phyloP scores from a whole-genome alignment of 2,113 vertebrate species.

The Caloenas nicobarica region DNA sequence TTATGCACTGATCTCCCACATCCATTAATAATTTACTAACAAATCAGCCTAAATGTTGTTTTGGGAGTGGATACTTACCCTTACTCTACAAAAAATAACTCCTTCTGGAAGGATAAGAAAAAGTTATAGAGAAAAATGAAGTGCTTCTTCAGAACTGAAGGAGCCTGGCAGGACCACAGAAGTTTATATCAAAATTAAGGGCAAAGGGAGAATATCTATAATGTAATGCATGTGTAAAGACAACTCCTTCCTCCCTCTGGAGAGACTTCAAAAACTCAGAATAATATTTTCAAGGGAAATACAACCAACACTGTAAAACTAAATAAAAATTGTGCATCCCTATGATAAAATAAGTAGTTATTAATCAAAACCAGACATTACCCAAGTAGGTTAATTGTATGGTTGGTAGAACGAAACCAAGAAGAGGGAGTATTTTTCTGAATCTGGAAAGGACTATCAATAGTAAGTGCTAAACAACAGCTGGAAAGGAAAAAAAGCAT shows the following conservation, averaged over 20 bases:
- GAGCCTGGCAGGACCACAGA: background rate
- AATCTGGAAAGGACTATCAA: background rate
- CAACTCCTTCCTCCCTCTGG: background rate
- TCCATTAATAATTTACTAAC: background rate
- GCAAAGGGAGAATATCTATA: background rate
- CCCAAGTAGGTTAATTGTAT: constrained; percentile 10
- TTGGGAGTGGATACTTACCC: background rate
- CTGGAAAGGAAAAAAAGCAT: background rate
- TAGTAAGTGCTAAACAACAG: background rate
- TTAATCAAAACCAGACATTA: constrained; percentile 7
- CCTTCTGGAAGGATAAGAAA: background rate
- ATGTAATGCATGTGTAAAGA: background rate
- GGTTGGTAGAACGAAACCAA: background rate
- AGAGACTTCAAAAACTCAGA: background rate
- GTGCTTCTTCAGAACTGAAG: background rate
- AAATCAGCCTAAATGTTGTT: background rate
- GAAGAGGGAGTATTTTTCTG: background rate
- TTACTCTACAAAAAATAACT: background rate
- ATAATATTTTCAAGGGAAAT: background rate
- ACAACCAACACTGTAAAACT: background rate
- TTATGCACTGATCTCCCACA: background rate
- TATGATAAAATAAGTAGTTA: constrained; percentile 37
- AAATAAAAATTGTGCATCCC: background rate
- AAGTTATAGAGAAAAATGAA: background rate
- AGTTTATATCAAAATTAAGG: background rate